Evolutionary conservation across 2,888 invertebrate genomes (phyloP).

Genomic region (Leptura quadrifasciata): DNA sequence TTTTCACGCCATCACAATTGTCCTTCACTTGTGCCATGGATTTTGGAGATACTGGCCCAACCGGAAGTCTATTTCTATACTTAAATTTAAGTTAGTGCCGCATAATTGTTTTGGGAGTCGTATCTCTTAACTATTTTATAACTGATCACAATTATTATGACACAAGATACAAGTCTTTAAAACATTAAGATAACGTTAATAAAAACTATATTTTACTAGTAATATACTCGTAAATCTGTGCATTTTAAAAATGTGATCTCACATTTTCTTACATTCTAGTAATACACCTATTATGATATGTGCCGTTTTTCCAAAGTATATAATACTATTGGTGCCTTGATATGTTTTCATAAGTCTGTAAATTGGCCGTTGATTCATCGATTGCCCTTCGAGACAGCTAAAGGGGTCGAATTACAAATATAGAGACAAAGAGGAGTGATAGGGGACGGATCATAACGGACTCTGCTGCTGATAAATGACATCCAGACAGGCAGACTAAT

Average conservation of each 20-base stretch:
- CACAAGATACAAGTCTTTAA: conserved; percentile 56
- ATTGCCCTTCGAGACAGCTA: conserved; percentile 67
- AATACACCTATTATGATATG: conserved; percentile 67
- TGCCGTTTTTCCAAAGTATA: conserved; percentile 61
- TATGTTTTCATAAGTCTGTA: conserved; percentile 71
- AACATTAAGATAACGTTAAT: conserved; percentile 67
- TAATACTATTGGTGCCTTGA: conserved; percentile 67
- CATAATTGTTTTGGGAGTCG: conserved; percentile 70
- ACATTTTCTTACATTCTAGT: conserved; percentile 57
- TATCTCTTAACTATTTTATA: conserved; percentile 58
- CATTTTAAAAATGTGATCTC: conserved; percentile 59
- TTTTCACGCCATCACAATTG: conserved; percentile 45
- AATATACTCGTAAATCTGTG: conserved; percentile 54
- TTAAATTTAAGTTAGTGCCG: conserved; percentile 66
- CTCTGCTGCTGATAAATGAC: conserved; percentile 70
- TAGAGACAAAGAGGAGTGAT: conserved; percentile 53
- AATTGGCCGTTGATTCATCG: conserved; percentile 65
- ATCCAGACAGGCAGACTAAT: conserved; percentile 61
- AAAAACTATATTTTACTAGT: conserved; percentile 62
- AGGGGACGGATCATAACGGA: conserved; percentile 69
- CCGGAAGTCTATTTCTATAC: conserved; percentile 48
- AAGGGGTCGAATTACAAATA: conserved; percentile 45
- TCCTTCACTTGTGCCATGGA: conserved; percentile 23
- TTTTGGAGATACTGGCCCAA: conserved; percentile 51
- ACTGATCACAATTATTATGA: conserved; percentile 47